A percentile compares a stretch with the other conserved stretches of the same genome.
Evolutionary conservation across 2,797 vertebrate species (phyloP).

Genomic region (Myotis vivesi): DNA sequence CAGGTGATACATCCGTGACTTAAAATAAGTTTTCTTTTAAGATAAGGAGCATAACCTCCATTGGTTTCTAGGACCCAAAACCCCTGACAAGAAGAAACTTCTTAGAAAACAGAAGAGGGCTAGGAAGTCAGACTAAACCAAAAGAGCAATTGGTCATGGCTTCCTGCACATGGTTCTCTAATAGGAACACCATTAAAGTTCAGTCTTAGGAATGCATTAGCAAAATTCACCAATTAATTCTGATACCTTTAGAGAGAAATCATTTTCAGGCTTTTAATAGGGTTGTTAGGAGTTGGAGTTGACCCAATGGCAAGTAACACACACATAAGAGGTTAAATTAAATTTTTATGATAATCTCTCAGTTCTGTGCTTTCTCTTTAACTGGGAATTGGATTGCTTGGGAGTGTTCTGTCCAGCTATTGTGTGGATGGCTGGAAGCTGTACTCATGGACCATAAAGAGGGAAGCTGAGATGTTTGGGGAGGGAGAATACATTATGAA

Average conservation of each 20-base stretch:
- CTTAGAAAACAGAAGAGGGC: neutral
- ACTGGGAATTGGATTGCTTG: neutral
- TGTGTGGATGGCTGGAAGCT: neutral
- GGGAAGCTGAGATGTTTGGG: neutral
- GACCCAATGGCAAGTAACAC: neutral
- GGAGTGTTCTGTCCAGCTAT: neutral
- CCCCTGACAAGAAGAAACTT: neutral
- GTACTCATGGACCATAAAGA: neutral
- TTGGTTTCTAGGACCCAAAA: neutral
- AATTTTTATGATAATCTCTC: neutral
- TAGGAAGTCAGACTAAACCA: neutral
- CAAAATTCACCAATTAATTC: neutral
- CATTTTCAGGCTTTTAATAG: neutral
- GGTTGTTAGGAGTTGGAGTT: neutral
- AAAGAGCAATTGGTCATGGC: neutral
- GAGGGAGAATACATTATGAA: neutral
- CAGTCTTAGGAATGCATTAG: neutral
- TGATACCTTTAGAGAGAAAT: neutral
- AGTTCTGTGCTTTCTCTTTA: conserved; percentile 2
- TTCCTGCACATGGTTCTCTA: neutral
- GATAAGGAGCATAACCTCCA: neutral
- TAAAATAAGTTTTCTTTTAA: conserved; percentile 7
- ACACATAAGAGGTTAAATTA: neutral
- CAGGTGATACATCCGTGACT: neutral
- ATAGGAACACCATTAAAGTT: neutral